Base-by-base conservation (phyloP, 2,888 invertebrate species). In the Ptilodon capucinus region DNA sequence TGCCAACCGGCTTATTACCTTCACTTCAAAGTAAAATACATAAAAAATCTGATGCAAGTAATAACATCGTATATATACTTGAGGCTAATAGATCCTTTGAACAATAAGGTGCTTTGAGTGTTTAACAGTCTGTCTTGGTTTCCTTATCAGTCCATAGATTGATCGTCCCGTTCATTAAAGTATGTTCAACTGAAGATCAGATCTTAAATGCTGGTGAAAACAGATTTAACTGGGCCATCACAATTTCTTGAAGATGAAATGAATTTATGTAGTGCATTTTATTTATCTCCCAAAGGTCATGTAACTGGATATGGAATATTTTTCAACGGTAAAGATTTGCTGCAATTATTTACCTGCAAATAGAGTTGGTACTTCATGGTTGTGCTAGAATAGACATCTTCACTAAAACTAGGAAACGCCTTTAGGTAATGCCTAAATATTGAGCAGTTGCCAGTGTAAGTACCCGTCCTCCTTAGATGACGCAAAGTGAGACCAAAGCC, bases 1-100 rank as follows among this genome's bases (percentile, higher is more conserved):
- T 85, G 84, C 81, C 74, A 63, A 74, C 77, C 71, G 68, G 73
- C 80, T 76, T 71, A 77, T 77, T 79, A 69, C 75, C 74, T 74
- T 76, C 76, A 73, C 73, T 76, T 81, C 79, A 79, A 74, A 75
- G 63, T 76, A 62, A 72, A 55, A 55, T 78, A 76, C 78, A 77
- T 74, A 69, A 68, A n/a, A n/a, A 21, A 7, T 80, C 63, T 54
- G 46, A 42, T 44, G 41, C 16, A 32, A 39, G 48, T 34, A 42
- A 35, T 46, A 9, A 8, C 2, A 23, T 9, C 23, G 9, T 23
- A 28, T 0, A n/a, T 28, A 11, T 7, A 28, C 11, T 28, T 28
- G n/a, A 28, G n/a, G 28, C n/a, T 28, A 25, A 4, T n/a, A n/a
- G n/a, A n/a, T 28, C 28, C 28, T 28, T 28, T 28, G 28, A 28